Conservation (phyloP, 2,888 invertebrate genomes). For the Tenthredo amoena region DNA sequence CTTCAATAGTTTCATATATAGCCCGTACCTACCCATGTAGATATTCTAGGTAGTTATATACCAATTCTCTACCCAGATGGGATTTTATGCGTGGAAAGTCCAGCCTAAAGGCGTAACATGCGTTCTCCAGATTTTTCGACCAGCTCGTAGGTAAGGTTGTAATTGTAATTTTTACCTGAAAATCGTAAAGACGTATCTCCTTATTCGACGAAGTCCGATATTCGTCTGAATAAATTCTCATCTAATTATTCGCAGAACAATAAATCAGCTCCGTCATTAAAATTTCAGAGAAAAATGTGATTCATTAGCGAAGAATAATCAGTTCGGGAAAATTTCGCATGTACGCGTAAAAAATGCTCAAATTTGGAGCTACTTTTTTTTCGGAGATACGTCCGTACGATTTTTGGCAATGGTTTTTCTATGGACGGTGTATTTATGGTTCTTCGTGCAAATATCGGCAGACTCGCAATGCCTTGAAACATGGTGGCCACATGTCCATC, state of each 20-base stretch:
- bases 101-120: conserved; percentile 42
- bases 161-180: neutral
- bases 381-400: conserved; percentile 20
- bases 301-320: neutral
- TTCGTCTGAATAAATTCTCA: neutral
- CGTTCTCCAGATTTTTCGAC: conserved; percentile 37
- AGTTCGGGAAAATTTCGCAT: neutral
- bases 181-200: conserved; percentile 22
- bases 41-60: neutral
- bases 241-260: neutral
- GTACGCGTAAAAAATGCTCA: neutral
- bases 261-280: neutral
- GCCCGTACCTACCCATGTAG: neutral
- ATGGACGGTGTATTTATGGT: conserved; percentile 28
- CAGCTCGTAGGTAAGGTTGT: neutral
- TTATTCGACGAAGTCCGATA: neutral
- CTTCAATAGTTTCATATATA: conserved; percentile 19
- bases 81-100: conserved; percentile 50
- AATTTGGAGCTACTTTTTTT: neutral
- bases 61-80: conserved; percentile 23
- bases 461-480: neutral
- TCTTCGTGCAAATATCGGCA: conserved; percentile 41
- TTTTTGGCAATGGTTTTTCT: neutral
- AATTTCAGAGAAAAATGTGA: neutral
- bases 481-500: conserved; percentile 45